Conservation (phyloP, 2,888 invertebrate species). For the Drosophila imparisetae region DNA sequence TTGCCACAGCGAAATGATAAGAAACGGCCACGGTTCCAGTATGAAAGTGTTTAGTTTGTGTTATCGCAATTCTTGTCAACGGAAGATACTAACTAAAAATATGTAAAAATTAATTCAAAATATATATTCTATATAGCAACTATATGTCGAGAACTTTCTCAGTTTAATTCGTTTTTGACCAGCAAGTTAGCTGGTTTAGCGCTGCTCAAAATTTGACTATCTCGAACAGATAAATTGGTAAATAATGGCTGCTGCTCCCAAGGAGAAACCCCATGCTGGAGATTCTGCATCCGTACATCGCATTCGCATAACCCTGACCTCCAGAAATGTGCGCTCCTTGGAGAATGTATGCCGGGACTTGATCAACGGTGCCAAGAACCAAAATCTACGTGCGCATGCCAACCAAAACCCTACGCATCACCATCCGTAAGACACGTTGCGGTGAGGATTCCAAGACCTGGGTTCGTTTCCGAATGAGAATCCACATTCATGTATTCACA, state of each 20-base stretch:
- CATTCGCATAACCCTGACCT: conserved; percentile 98
- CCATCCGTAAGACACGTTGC: conserved; percentile 99
- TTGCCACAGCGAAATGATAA: conserved; percentile 10
- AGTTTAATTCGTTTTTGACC: conserved; percentile 69
- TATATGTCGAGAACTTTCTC: background rate
- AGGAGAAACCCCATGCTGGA: conserved; percentile 93
- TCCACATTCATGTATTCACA: conserved; percentile 97
- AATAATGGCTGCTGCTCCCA: conserved; percentile 87
- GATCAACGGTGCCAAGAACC: conserved; percentile 98
- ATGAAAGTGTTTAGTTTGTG: background rate
- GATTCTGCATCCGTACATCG: conserved; percentile 96
- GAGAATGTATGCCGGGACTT: conserved; percentile 99
- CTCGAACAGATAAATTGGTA: conserved; percentile 89
- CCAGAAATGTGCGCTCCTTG: conserved; percentile 97
- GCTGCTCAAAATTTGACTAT: conserved; percentile 94
- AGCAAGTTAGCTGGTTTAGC: conserved; percentile 91
- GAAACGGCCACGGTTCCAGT: background rate
- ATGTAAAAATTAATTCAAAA: background rate
- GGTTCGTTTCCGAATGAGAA: conserved; percentile 98
- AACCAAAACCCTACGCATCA: conserved; percentile 98
- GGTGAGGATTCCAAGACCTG: conserved; percentile 99
- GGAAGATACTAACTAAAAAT: background rate
- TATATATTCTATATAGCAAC: background rate
- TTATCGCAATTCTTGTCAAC: background rate
- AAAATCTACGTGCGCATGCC: conserved; percentile 99